These are phyloP conservation scores for Papilio xuthus DNA, from an alignment of 1,140 invertebrate genomes.

Conservation along the genomic window DNA sequence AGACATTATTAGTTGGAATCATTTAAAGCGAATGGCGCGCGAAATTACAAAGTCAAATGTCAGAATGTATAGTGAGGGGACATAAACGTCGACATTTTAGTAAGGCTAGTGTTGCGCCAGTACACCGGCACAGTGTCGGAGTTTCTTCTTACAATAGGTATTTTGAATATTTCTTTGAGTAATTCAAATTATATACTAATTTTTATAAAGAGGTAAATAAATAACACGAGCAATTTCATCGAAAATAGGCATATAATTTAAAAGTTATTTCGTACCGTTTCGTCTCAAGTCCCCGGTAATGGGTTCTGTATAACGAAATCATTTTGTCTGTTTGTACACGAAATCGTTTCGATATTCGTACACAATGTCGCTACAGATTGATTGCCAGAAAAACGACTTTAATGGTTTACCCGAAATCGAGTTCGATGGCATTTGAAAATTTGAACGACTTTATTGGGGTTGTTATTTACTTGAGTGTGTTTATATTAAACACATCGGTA, in stretches of 20 bases:
- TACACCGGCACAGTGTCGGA: no score
- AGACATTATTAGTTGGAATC: no score
- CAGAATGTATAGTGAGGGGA: no score
- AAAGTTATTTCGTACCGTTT: constrained; percentile 22
- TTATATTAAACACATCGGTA: not conserved
- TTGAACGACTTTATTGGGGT: constrained; percentile 8
- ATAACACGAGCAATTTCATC: not conserved
- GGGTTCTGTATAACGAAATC: constrained; percentile 34
- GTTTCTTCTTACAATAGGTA: no score
- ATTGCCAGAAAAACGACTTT: constrained; percentile 30
- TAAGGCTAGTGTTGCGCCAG: no score
- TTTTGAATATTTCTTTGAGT: no score
- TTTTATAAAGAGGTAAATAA: not conserved
- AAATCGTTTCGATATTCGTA: constrained; percentile 32
- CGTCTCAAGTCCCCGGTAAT: constrained; percentile 30
- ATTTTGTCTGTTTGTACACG: constrained; percentile 37
- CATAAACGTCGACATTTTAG: no score
- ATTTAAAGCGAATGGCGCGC: no score
- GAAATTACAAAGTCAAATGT: no score
- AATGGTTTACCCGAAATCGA: constrained; percentile 37
- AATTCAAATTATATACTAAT: not conserved
- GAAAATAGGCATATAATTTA: not conserved
- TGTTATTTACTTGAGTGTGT: constrained; percentile 19
- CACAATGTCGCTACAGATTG: constrained; percentile 31
- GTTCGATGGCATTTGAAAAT: constrained; percentile 27